Base-by-base conservation (phyloP, 2,888 invertebrate genomes). In the Tolmerus cingulatus region DNA sequence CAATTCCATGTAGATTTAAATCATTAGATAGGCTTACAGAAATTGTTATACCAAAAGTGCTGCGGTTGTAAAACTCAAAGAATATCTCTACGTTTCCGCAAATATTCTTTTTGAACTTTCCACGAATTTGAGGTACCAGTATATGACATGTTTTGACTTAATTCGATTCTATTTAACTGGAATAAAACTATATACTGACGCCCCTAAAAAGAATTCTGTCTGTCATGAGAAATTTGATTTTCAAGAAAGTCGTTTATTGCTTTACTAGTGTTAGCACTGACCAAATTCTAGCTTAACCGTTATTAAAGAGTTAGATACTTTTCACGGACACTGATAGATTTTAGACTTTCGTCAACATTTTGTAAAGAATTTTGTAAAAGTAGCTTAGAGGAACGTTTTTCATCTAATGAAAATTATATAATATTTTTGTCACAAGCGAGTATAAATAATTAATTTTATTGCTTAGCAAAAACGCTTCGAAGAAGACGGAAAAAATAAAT, bases 41-140 rank as follows among this genome's bases (percentile, higher is more conserved):
- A 86, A 74, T 85, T 85, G 43, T 57, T 43, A 77, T 5, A 55
- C 76, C 14, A 86, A 34, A 77, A 78, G 55, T 51, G 76, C 78
- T 86, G 77, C 77, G 86, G 86, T 86, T 86, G 78, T 86, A 40
- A 86, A 86, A 19, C 37, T 37, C 55, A 66, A 84, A 46, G n/a
- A 23, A 79, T 46, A 23, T 27, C 40, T 40, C 40, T 40, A 40
- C 12, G 40, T 40, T 79, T 46, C 30, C 76, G 34, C n/a, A 76
- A 76, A 76, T 34, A 76, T 16, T 16, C n/a, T 76, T 16, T n/a
- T 51, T 51, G 8, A 16, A 51, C n/a, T 51, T 19, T 34, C 37
- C 76, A 66, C 14, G 66, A 66, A 66, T 66, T 46, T 46, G 16
- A 3, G 16, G 43, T 14, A 3, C 14, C 43, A 5, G 43, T 46